Conservation (phyloP, 2,797 vertebrate species). For the Epinephelus coioides region DNA sequence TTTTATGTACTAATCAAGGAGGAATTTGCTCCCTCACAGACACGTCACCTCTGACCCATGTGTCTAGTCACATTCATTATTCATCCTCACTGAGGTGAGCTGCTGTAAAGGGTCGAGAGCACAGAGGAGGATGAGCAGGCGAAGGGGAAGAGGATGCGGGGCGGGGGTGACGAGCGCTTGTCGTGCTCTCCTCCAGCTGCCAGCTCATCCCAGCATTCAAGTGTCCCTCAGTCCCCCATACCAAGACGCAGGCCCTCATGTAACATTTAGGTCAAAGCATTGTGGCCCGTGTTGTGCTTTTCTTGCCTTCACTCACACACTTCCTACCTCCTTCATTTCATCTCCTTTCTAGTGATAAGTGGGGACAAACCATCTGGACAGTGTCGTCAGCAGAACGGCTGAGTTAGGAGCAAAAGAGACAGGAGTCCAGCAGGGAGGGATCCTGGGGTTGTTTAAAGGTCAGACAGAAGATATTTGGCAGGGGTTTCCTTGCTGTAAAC, state of each 20-base stretch:
- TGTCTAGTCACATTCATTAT: conserved; percentile 88
- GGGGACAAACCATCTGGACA: conserved; percentile 45
- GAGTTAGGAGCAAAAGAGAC: conserved; percentile 18
- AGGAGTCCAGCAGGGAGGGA: neutral
- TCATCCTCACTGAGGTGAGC: conserved; percentile 85
- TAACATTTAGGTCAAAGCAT: conserved; percentile 67
- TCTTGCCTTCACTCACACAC: conserved; percentile 25
- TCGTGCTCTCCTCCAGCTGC: conserved; percentile 66
- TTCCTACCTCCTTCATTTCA: conserved; percentile 32
- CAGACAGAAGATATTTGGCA: conserved; percentile 12
- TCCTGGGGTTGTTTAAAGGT: conserved; percentile 33
- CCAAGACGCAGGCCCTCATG: conserved; percentile 44
- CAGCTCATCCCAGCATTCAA: conserved; percentile 72
- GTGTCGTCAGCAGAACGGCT: conserved; percentile 36
- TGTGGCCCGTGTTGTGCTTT: conserved; percentile 35
- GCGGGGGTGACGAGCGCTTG: conserved; percentile 63
- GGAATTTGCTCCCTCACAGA: conserved; percentile 88
- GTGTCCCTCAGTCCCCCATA: conserved; percentile 59
- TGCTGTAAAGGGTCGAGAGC: conserved; percentile 74
- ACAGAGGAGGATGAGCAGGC: conserved; percentile 59
- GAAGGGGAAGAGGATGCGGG: conserved; percentile 57
- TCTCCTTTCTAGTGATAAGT: conserved; percentile 40
- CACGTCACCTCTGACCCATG: conserved; percentile 85
- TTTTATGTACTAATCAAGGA: conserved; percentile 90
- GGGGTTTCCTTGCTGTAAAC: conserved; percentile 1